Evolutionary conservation across 2,888 invertebrate genomes (phyloP).

Genomic region (Dioctria linearis): DNA sequence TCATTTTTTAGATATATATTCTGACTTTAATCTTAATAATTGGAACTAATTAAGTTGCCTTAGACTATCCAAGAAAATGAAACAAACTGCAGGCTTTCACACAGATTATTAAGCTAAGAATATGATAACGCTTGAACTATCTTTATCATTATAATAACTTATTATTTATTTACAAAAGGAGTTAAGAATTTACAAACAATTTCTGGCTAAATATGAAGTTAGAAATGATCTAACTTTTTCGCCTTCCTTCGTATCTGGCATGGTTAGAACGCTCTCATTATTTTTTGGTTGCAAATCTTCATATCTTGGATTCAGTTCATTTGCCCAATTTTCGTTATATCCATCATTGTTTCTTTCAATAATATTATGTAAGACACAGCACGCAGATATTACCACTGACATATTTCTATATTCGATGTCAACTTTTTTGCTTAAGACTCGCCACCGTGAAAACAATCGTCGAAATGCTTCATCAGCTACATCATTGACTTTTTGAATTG

Average conservation of each 20-base stretch:
- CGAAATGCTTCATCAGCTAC: slow-evolving; percentile 66
- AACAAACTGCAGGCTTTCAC: too few species aligned
- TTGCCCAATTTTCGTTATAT: slow-evolving; percentile 66
- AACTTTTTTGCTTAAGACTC: slow-evolving; percentile 65
- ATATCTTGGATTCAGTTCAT: slow-evolving; percentile 44
- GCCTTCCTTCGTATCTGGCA: slow-evolving; percentile 25
- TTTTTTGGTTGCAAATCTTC: slow-evolving; percentile 33
- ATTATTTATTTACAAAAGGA: not conserved
- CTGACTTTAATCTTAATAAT: too few species aligned
- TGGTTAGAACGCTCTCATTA: not conserved
- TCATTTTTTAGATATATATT: too few species aligned
- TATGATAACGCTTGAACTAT: too few species aligned
- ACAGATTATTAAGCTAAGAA: too few species aligned
- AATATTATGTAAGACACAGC: slow-evolving; percentile 67
- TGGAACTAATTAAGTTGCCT: too few species aligned
- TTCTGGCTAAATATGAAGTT: slow-evolving; percentile 25
- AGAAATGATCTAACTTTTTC: not conserved
- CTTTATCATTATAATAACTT: slow-evolving; percentile 2
- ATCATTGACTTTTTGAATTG: slow-evolving; percentile 65
- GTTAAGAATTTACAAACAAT: slow-evolving; percentile 3
- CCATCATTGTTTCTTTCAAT: slow-evolving; percentile 66
- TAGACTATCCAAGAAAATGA: too few species aligned
- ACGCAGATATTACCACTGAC: slow-evolving; percentile 66
- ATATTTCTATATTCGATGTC: slow-evolving; percentile 67
- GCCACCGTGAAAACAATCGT: slow-evolving; percentile 68